These are phyloP conservation scores for Capricornis sumatraensis DNA, from an alignment of 2,113 vertebrate species.

Conservation along the genomic window DNA sequence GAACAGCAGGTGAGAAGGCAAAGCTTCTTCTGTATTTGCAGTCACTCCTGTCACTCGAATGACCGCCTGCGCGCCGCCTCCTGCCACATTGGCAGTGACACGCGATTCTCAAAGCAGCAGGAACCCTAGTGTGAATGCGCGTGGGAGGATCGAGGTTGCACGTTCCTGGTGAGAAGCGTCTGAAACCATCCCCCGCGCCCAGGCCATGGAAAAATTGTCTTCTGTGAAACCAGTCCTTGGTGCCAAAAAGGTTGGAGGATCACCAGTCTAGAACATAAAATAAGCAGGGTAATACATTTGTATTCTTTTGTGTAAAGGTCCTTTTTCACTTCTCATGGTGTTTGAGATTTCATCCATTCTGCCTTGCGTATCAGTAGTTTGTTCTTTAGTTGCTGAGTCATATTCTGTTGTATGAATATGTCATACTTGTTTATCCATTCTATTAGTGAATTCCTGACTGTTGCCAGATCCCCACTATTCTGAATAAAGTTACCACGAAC, in stretches of 20 bases:
- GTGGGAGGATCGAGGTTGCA: neutral
- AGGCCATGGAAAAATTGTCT: neutral
- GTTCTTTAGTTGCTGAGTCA: neutral
- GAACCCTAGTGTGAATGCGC: neutral
- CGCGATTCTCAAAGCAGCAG: neutral
- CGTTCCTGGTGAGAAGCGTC: neutral
- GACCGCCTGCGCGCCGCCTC: accelerated
- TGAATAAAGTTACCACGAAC: neutral
- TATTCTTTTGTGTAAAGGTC: neutral
- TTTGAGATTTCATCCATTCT: neutral
- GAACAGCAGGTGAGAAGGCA: neutral
- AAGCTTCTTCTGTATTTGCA: neutral
- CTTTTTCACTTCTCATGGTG: neutral
- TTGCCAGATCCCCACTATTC: neutral
- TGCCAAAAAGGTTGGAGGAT: neutral
- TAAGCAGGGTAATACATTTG: neutral
- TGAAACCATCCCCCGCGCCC: neutral
- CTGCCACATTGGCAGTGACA: accelerated
- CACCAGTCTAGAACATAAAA: neutral
- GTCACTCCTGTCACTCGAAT: neutral
- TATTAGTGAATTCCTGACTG: neutral
- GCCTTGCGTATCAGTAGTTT: neutral
- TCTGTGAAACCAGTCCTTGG: accelerated
- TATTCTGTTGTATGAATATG: neutral
- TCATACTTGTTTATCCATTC: neutral